Base-by-base conservation (phyloP, 92 coral and sea anemone species). In the Palythoa grandis region DNA sequence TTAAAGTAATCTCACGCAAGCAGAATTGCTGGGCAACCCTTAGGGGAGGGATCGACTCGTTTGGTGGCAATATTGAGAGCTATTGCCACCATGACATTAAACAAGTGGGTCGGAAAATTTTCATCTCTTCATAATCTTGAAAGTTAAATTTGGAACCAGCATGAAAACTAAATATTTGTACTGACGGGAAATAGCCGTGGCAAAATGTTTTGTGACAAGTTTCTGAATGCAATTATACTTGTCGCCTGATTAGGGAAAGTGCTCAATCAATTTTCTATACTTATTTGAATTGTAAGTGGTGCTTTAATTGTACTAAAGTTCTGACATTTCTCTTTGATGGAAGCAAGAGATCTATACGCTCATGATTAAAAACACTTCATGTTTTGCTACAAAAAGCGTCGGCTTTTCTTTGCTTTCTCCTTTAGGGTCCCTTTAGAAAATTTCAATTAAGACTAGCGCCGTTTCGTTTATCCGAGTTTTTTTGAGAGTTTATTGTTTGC, bases 391-490 rank as follows among this genome's bases (percentile, higher is more conserved):
- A 43, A 43, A 29, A 79, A 90, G 86, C 74, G 84, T 48, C 74
- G 72, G 88, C 77, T 86, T 86, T 87, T 82, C 87, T 82, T 82
- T 19, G 60, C 86, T 86, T 66, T 86, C 61, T 43, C 50, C 50
- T 43, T 43, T 43, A 43, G 50, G 50, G 6, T 43, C 50, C 50
- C 85, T 52, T 65, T 14, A 52, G 84, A 86, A 71, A 82, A 86
- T 86, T 86, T 86, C 88, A 90, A 90, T 90, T 86, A 90, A 86
- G 85, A 66, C 73, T 65, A 17, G 38, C 43, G 23, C 38, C 40
- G 85, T 80, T 80, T 80, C 85, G 65, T 80, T 80, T 80, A 80
- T 58, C 74, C 35, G 3, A 66, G 85, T 48, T 52, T 38, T 79
- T 80, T 52, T 53, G 85, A 80, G 74, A 74, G 85, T 24, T 80